Percentiles rank a stretch among this genome's conserved stretches.
Conservation (phyloP, 2,888 invertebrate genomes). For the Ormyrus thymus region DNA sequence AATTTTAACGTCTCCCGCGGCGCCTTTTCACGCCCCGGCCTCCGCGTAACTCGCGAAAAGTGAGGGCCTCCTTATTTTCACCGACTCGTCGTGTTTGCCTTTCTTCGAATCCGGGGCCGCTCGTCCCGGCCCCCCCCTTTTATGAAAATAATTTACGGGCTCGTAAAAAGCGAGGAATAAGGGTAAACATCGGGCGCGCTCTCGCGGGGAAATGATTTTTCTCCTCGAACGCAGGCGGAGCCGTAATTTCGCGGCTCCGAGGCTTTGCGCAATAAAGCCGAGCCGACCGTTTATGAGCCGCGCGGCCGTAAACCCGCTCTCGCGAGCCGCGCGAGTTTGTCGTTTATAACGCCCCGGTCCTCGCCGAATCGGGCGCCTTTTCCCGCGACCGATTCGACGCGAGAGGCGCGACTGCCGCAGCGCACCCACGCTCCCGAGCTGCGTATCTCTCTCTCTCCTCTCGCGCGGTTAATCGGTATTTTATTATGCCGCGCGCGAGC, state of each 20-base stretch:
- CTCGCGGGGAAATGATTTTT: conserved; percentile 29
- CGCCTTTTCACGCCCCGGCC: conserved; percentile 43
- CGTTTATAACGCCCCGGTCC: no score
- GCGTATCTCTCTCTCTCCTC: no score
- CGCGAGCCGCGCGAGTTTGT: neutral
- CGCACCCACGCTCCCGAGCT: no score
- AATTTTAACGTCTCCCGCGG: conserved; percentile 51
- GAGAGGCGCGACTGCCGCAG: no score
- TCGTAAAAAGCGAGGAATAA: conserved; percentile 26
- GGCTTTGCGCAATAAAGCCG: conserved; percentile 25
- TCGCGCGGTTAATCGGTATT: no score
- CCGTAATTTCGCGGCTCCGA: conserved; percentile 10
- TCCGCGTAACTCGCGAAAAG: conserved; percentile 34
- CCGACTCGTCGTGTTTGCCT: conserved; percentile 17
- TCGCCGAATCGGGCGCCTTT: no score
- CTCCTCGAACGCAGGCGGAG: conserved; percentile 3
- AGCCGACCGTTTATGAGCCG: neutral
- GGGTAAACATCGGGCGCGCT: conserved; percentile 14
- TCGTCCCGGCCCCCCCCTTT: neutral
- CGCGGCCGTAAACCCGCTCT: conserved; percentile 9
- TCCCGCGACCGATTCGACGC: no score
- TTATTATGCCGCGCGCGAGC: no score
- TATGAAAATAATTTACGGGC: conserved; percentile 44
- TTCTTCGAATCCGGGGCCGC: neutral
- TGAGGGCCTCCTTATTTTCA: conserved; percentile 8